Evolutionary conservation across 2,113 vertebrate species (phyloP).

Genomic region (Cynoglossus semilaevis): DNA sequence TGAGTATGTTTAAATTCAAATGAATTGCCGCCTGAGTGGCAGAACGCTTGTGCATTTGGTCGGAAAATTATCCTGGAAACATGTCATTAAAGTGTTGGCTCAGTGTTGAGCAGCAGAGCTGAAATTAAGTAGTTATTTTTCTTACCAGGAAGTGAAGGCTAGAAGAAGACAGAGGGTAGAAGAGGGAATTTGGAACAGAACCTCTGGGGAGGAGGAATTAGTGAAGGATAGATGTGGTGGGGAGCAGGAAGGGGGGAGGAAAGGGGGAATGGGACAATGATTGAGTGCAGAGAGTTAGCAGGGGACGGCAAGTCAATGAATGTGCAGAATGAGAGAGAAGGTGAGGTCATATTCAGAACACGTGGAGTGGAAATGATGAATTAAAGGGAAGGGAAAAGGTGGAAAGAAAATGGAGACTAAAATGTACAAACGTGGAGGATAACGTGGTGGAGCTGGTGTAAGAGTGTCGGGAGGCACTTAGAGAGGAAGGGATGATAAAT

Average conservation of each 20-base stretch:
- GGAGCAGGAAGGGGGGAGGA: conserved; percentile 13
- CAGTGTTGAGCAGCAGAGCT: conserved; percentile 25
- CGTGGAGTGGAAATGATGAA: conserved; percentile 60
- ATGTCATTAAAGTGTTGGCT: conserved; percentile 52
- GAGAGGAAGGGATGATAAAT: conserved; percentile 49
- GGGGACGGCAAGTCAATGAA: conserved; percentile 31
- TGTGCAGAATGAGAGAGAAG: conserved; percentile 43
- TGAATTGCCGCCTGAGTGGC: conserved; percentile 38
- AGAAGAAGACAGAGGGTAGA: conserved; percentile 20
- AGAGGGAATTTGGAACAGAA: conserved; percentile 34
- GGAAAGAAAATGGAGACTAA: conserved; percentile 47
- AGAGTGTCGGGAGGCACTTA: conserved; percentile 51
- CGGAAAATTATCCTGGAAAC: conserved; percentile 44
- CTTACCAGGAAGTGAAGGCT: conserved; percentile 17
- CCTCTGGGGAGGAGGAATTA: conserved; percentile 52
- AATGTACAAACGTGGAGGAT: conserved; percentile 36
- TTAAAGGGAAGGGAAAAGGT: conserved; percentile 49
- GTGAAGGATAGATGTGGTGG: conserved; percentile 27
- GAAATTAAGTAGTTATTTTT: conserved; percentile 37
- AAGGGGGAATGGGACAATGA: conserved; percentile 43
- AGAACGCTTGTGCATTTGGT: conserved; percentile 17
- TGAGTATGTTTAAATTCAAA: conserved; percentile 56
- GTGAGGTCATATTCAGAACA: conserved; percentile 58
- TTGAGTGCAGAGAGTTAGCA: conserved; percentile 42
- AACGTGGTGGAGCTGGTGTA: conserved; percentile 37